phyloP scores from a whole-genome alignment of 92 coral and sea anemone genomes.

The Chrysogorgia sp. region DNA sequence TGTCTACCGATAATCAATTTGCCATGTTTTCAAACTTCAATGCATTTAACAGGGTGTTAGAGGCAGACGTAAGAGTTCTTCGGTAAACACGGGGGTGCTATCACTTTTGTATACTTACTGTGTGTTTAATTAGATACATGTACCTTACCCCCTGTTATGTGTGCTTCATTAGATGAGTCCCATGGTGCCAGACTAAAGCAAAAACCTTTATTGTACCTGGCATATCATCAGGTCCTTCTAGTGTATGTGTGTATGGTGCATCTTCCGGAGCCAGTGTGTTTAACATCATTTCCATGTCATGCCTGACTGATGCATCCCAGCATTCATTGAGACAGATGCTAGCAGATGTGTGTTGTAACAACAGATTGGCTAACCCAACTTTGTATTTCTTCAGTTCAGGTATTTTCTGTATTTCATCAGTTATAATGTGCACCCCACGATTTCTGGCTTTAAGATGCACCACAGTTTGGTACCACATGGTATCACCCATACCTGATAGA shows the following conservation, averaged over 20 bases:
- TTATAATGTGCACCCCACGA: conserved; percentile 86
- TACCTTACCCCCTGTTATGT: too few relatives aligned
- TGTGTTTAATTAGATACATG: too few relatives aligned
- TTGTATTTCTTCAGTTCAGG: conserved; percentile 92
- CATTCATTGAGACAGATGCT: conserved; percentile 90
- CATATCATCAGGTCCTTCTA: conserved; percentile 97
- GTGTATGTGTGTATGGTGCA: conserved; percentile 84
- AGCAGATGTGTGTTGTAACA: conserved; percentile 93
- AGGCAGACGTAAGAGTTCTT: too few relatives aligned
- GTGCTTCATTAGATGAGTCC: too few relatives aligned
- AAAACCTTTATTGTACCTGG: conserved; percentile 68
- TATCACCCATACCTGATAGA: conserved; percentile 57
- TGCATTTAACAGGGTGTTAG: too few relatives aligned
- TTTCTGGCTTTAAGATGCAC: conserved; percentile 64
- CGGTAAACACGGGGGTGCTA: too few relatives aligned
- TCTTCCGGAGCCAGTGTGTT: conserved; percentile 87
- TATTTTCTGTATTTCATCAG: conserved; percentile 75
- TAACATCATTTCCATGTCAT: conserved; percentile 98
- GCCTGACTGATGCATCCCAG: conserved; percentile 89
- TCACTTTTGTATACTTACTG: too few relatives aligned
- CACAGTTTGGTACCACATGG: conserved; percentile 79
- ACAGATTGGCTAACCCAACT: conserved; percentile 82
- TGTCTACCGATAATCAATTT: too few relatives aligned
- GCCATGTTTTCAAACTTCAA: too few relatives aligned
- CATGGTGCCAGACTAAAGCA: too few relatives aligned